These are phyloP conservation scores for Pemphredon lugubris DNA, from an alignment of 2,888 invertebrate genomes.

Conservation along the genomic window DNA sequence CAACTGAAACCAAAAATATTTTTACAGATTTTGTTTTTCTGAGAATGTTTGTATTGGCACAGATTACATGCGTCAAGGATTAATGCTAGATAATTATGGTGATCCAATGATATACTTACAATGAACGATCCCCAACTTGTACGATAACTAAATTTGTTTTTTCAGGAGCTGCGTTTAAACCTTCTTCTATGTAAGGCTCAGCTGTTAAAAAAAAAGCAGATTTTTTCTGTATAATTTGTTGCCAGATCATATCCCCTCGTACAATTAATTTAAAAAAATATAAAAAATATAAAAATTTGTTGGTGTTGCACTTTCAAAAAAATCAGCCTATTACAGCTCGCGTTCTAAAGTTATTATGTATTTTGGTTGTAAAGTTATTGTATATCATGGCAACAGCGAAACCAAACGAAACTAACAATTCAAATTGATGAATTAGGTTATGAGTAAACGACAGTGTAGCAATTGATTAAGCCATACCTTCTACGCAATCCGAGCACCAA, in stretches of 20 bases:
- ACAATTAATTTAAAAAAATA: too few relatives aligned
- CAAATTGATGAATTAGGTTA: conserved; percentile 43
- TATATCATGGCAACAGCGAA: too few relatives aligned
- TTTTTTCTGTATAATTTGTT: neutral
- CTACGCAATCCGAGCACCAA: conserved; percentile 95
- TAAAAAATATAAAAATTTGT: too few relatives aligned
- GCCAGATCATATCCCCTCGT: too few relatives aligned
- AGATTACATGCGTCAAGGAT: too few relatives aligned
- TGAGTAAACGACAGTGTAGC: conserved; percentile 7
- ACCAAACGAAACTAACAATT: too few relatives aligned
- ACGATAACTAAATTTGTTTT: conserved; percentile 88
- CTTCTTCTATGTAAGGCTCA: conserved; percentile 88
- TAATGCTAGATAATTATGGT: neutral
- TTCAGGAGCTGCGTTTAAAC: conserved; percentile 84
- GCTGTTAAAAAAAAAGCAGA: conserved; percentile 82
- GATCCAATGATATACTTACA: conserved; percentile 84
- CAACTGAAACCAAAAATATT: conserved; percentile 83
- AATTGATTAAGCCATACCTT: conserved; percentile 83
- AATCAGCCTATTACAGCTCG: too few relatives aligned
- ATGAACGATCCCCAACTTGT: conserved; percentile 88
- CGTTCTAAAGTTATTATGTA: too few relatives aligned
- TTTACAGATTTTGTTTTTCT: neutral
- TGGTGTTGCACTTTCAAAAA: too few relatives aligned
- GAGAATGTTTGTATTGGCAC: too few relatives aligned
- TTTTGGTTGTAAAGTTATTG: too few relatives aligned